A percentile compares a stretch with the other conserved stretches of the same genome.
Conservation (phyloP, 2,888 invertebrate genomes). For the Ariolimax columbianus region DNA sequence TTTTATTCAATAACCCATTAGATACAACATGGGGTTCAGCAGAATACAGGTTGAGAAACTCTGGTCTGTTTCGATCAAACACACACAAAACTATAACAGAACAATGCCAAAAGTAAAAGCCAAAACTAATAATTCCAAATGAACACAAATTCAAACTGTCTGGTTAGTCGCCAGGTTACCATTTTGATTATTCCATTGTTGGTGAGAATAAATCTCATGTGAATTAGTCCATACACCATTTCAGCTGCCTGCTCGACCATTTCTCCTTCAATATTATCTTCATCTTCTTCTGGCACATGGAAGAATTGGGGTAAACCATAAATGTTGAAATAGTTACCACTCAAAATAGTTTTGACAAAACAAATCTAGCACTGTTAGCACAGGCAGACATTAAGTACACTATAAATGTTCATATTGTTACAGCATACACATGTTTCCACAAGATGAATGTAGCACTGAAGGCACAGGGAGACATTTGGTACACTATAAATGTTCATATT, state of each 20-base stretch:
- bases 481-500: neutral
- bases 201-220: conserved; percentile 98
- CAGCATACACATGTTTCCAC: neutral
- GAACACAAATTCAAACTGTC: neutral
- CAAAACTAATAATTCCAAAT: neutral
- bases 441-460: no score
- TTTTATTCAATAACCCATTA: no score
- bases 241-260: conserved; percentile 99
- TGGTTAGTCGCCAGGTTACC: conserved; percentile 78
- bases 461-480: neutral
- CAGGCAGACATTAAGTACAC: neutral
- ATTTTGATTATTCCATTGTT: conserved; percentile 98
- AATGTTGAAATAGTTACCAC: neutral
- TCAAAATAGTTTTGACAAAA: no score
- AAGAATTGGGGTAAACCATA: neutral
- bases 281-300: conserved; percentile 78
- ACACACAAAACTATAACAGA: neutral
- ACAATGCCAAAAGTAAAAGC: neutral
- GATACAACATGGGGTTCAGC: no score
- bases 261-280: conserved; percentile 98
- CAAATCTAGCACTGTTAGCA: no score
- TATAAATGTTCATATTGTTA: neutral
- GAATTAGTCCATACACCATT: conserved; percentile 98
- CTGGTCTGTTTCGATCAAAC: no score
- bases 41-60: no score